phyloP scores from a whole-genome alignment of 2,797 vertebrate genomes.

The Coregonus ussuriensis region DNA sequence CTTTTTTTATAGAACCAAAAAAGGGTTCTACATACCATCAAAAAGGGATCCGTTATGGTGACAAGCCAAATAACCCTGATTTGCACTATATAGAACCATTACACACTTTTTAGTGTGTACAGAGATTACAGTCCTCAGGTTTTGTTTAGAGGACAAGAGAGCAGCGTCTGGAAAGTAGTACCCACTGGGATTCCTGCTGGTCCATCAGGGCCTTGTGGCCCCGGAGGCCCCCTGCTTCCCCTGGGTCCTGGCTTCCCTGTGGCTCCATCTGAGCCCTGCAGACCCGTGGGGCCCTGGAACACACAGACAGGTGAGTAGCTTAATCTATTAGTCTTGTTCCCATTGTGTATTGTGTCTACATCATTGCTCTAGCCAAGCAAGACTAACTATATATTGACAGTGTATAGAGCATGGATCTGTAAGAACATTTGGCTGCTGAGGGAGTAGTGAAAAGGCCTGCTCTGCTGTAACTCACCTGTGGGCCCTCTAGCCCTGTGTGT shows the following conservation, averaged over 20 bases:
- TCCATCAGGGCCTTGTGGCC: constrained; percentile 73
- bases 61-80: too few relatives aligned
- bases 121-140: not conserved
- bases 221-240: constrained; percentile 75
- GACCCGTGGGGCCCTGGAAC: constrained; percentile 78
- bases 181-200: constrained; percentile 77
- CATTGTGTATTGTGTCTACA: not conserved
- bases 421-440: not conserved
- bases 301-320: not conserved
- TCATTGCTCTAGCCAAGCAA: not conserved
- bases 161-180: not conserved
- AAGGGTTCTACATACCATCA: too few relatives aligned
- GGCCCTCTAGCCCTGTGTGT: constrained; percentile 77
- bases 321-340: not conserved
- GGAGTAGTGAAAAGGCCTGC: not conserved
- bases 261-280: constrained; percentile 68
- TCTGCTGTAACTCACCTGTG: constrained; percentile 70
- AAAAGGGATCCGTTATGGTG: too few relatives aligned
- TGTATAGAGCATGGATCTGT: not conserved
- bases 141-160: not conserved
- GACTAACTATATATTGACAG: not conserved
- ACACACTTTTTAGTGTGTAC: not conserved
- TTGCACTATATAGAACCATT: too few relatives aligned
- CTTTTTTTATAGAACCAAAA: too few relatives aligned
- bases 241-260: constrained; percentile 77